Evolutionary conservation across 1,140 invertebrate genomes (phyloP).

Genomic region (Maniola jurtina): DNA sequence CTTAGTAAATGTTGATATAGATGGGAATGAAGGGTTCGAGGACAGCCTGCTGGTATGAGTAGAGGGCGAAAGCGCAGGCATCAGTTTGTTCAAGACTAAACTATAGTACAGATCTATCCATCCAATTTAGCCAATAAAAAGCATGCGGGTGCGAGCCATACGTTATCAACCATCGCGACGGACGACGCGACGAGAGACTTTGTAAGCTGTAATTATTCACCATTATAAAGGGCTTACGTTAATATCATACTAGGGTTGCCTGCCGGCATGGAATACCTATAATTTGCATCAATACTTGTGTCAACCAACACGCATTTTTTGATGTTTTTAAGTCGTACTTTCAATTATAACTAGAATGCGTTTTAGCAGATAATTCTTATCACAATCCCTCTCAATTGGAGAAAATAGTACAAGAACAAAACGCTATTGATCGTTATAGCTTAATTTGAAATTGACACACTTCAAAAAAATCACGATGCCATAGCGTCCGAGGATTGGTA

Average conservation of each 20-base stretch:
- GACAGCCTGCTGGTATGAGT: not conserved
- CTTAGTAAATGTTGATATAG: too few relatives aligned
- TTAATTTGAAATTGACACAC: too few relatives aligned
- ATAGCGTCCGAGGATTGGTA: too few relatives aligned
- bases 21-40: too few relatives aligned
- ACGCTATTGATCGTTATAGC: too few relatives aligned
- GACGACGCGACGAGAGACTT: conserved; percentile 39
- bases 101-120: conserved; percentile 32
- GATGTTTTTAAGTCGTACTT: too few relatives aligned
- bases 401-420: too few relatives aligned
- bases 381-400: too few relatives aligned
- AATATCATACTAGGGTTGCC: conserved; percentile 38
- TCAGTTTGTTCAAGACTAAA: conserved; percentile 33
- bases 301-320: too few relatives aligned
- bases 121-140: conserved; percentile 68
- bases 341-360: too few relatives aligned
- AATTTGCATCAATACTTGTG: not conserved
- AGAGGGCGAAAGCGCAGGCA: not conserved
- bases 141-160: conserved; percentile 50
- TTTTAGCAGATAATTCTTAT: too few relatives aligned
- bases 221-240: conserved; percentile 52
- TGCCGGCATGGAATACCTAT: not conserved
- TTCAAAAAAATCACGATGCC: too few relatives aligned
- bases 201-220: conserved; percentile 60
- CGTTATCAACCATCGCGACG: conserved; percentile 25